Evolutionary conservation across 1,140 invertebrate genomes (phyloP), one percentile per base, ranked within the genome.

Genomic region (Neuroterus valhalla): DNA sequence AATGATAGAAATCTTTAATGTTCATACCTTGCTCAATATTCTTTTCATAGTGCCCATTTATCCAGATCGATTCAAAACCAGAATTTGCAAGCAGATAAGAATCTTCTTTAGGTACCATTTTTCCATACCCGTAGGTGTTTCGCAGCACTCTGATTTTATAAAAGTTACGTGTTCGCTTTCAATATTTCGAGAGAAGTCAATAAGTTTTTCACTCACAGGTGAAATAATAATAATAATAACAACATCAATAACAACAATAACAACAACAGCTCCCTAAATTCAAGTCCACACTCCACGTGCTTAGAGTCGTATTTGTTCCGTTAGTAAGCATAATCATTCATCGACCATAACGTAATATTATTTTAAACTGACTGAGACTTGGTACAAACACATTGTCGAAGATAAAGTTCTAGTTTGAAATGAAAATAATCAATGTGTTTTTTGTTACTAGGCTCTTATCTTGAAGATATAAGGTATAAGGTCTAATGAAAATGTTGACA

Each of bases 71-170:
- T 4, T 76, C 21, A 23, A 72, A 68, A 0, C 11, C 2, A 14
- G 66, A 48, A 11, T 72, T 79, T 1, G 23, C 50, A 17, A 77
- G 44, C 0, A 82, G 70, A 71, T 70, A 74, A 68, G 76, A 68
- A 17, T 71, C 77, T 46, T 81, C 81, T 14, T 72, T 26, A 0
- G 75, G 19, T 68, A 72, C 70, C 79, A 82, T 82, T 71, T 72
- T 78, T 75, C 42, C 50, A 44, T 42, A 50, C 19, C 52, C 3
- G 17, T 19, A 17, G 12, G 43, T 52, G 11, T 26, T 74, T 43
- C n/a, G 1, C 12, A 31, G 23, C 31, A 15, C 31, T 62, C 15
- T 6, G 3, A 62, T 26, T 31, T 38, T 31, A 31, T 5, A 62
- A 62, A 31, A 55, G 23, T 52, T 3, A 21, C 12, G 3, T 14